phyloP scores from a whole-genome alignment of 53 echinoderm and acorn worm species.

The Temnopleurus reevesii region DNA sequence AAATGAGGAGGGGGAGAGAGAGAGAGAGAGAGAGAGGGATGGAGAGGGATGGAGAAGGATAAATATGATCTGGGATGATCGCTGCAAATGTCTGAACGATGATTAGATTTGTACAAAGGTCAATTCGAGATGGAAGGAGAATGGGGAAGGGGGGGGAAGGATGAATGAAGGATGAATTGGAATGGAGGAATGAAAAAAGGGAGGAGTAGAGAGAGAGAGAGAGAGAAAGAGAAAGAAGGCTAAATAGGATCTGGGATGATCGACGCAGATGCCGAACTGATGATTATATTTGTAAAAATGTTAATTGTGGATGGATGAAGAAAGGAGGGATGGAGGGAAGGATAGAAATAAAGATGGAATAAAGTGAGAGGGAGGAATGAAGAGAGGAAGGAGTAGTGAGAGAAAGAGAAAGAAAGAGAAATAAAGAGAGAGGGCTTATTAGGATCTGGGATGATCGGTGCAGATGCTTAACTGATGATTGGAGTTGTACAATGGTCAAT shows the following conservation, averaged over 20 bases:
- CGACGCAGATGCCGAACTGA: no score
- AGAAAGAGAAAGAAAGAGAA: neutral
- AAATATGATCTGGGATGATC: neutral
- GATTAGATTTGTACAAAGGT: neutral
- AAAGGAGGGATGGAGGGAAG: neutral
- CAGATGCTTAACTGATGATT: no score
- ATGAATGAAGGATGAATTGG: neutral
- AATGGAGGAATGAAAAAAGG: neutral
- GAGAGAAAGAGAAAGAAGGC: neutral
- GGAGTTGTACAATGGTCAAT: no score
- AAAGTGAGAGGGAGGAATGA: neutral
- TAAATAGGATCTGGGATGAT: no score
- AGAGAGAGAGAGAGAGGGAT: neutral
- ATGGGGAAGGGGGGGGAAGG: neutral
- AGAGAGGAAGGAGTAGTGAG: neutral
- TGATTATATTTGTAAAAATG: neutral
- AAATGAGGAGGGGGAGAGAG: constrained; percentile 64
- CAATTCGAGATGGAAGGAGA: neutral
- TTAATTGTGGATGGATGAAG: neutral
- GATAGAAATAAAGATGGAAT: neutral
- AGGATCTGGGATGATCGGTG: no score
- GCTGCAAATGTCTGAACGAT: neutral
- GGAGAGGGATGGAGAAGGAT: neutral
- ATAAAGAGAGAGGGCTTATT: neutral
- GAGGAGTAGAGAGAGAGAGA: neutral